Evolutionary conservation across 2,113 vertebrate species (phyloP), one percentile per base, ranked within the genome.

Genomic region (Oceanites oceanicus): DNA sequence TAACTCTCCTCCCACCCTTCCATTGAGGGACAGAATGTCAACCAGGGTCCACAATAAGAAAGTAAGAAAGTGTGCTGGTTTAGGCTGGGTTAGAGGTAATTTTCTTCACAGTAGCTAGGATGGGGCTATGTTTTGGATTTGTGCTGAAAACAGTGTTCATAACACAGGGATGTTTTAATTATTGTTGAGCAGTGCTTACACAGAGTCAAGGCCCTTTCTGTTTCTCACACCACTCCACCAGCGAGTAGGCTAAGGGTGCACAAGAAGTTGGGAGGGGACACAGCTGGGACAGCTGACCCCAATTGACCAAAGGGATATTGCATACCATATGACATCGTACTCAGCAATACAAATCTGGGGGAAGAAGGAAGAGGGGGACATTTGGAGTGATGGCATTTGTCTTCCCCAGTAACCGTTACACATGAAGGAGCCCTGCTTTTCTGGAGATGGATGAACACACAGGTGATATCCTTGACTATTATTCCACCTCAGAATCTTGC

Each of bases 241-340:
- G 18, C 0, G 2, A 45, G 19, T 2, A 18, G 23, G 7, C 23
- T 44, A 10, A 15, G 7, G 6, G 3, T 4, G 25, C 30, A 40
- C 19, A 23, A n/a, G 18, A 10, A 44, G 13, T 2, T 53, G 30
- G 36, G 30, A 53, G 38, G 11, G 6, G 6, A 10, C 30, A 65
- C 25, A 29, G 23, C 30, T 3, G 4, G 29, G 8, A 61, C 55
- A 42, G 19, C 14, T 52, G 25, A 55, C 20, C 15, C 34, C 2
- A 18, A 6, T 20, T 67, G 38, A 25, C 20, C 15, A 13, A 36
- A 36, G 15, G 8, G 38, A 10, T 44, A 52, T 36, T 8, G 13
- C 20, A 30, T 14, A 20, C 32, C 32, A 6, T 11, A 30, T 12
- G 15, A 23, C 1, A 3, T 23, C 30, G n/a, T 23, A 3, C 16